A percentile compares a stretch with the other conserved stretches of the same genome.
Conservation (phyloP, 2,888 invertebrate species). For the Melikaiella ostensackeni region DNA sequence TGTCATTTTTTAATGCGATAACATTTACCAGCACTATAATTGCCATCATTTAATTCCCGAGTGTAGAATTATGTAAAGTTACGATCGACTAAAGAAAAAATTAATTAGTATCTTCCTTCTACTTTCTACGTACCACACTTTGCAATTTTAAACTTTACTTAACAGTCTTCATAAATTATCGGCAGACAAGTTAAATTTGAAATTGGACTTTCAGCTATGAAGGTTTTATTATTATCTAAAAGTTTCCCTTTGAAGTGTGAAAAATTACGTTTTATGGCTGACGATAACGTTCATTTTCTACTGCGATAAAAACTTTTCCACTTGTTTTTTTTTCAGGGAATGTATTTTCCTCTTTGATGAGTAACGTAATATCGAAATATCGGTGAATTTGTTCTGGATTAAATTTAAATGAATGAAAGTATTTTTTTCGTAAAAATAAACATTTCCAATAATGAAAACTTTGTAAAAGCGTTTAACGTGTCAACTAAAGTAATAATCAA, state of each 20-base stretch:
- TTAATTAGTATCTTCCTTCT: neutral
- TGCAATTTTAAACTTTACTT: neutral
- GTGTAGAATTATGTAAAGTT: neutral
- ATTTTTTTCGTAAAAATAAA: too few relatives aligned
- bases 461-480: too few relatives aligned
- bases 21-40: neutral
- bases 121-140: neutral
- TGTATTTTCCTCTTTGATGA: too few relatives aligned
- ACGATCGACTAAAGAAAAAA: neutral
- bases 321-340: neutral
- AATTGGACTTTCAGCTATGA: neutral
- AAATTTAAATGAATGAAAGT: too few relatives aligned
- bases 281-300: neutral
- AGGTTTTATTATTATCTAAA: neutral
- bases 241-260: neutral
- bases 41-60: neutral
- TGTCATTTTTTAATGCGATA: neutral
- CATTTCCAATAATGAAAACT: too few relatives aligned
- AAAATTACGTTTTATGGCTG: neutral
- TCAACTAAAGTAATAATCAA: too few relatives aligned
- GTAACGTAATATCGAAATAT: too few relatives aligned
- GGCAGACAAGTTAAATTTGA: neutral
- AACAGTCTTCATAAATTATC: neutral
- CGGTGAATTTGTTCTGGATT: too few relatives aligned
- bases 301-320: neutral